These are phyloP conservation scores for Danio choprae DNA, from an alignment of 2,797 vertebrate genomes.

Conservation along the genomic window DNA sequence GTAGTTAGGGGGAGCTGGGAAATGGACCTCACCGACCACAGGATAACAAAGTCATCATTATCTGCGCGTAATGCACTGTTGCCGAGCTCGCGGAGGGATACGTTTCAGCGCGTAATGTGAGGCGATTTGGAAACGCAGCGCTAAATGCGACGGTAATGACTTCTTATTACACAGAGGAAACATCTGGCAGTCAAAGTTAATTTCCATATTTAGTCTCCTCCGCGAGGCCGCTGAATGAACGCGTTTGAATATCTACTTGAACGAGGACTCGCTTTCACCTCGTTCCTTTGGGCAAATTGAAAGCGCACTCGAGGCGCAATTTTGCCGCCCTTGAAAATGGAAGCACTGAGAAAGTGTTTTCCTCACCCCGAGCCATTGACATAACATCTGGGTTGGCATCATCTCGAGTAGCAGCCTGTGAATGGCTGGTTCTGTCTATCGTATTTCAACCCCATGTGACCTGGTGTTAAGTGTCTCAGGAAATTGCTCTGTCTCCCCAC, in stretches of 20 bases:
- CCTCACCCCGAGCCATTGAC: conserved; percentile 59
- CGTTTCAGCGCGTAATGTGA: conserved; percentile 53
- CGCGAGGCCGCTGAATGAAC: conserved; percentile 48
- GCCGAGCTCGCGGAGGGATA: conserved; percentile 44
- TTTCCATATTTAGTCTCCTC: conserved; percentile 55
- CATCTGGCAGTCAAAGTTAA: conserved; percentile 59
- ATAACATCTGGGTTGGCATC: conserved; percentile 64
- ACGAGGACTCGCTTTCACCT: conserved; percentile 38
- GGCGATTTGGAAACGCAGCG: conserved; percentile 31
- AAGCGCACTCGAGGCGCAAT: conserved; percentile 45
- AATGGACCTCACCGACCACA: conserved; percentile 58
- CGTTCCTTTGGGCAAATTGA: conserved; percentile 43
- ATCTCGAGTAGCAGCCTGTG: conserved; percentile 55
- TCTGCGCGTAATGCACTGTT: conserved; percentile 55
- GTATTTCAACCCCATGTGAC: conserved; percentile 63
- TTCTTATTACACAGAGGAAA: conserved; percentile 53
- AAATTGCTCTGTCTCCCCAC: conserved; percentile 65
- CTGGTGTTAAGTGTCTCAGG: conserved; percentile 67
- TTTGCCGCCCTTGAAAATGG: conserved; percentile 43
- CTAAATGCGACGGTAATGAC: conserved; percentile 57
- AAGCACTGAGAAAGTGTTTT: conserved; percentile 46
- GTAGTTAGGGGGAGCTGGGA: conserved; percentile 58
- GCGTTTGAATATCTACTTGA: conserved; percentile 56
- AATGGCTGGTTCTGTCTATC: conserved; percentile 56
- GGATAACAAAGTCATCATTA: conserved; percentile 66